Conservation (phyloP, 2,797 vertebrate genomes). For the Siniperca scherzeri region DNA sequence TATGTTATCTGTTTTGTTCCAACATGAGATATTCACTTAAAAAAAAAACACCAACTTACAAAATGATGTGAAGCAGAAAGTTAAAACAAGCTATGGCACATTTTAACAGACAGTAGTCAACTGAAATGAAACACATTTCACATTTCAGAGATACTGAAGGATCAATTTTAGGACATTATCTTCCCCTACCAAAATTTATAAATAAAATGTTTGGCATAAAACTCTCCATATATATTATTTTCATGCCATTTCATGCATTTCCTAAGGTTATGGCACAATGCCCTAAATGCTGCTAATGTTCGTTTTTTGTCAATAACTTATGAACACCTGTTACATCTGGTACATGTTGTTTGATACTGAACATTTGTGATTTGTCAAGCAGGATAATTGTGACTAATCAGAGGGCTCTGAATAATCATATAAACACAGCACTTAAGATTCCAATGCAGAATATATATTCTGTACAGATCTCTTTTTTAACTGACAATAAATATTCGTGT, state of each 20-base stretch:
- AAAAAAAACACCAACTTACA: not conserved
- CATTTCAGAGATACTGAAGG: conserved; percentile 29
- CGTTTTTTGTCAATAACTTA: conserved; percentile 26
- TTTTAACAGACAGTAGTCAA: conserved; percentile 39
- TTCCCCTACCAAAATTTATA: conserved; percentile 46
- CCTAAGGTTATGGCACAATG: conserved; percentile 40
- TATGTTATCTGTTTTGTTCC: conserved; percentile 10
- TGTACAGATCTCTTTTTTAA: conserved; percentile 48
- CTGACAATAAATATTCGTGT: conserved; percentile 68
- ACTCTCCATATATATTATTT: conserved; percentile 58
- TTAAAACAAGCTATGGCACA: conserved; percentile 67
- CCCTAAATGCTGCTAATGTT: conserved; percentile 35
- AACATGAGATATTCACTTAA: conserved; percentile 14
- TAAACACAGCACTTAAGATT: conserved; percentile 53
- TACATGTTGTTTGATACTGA: conserved; percentile 16
- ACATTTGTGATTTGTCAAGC: conserved; percentile 61
- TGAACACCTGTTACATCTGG: conserved; percentile 28
- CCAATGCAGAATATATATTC: conserved; percentile 61
- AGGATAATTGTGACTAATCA: conserved; percentile 11
- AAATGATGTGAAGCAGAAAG: conserved; percentile 13
- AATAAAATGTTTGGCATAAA: conserved; percentile 66
- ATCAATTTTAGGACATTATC: conserved; percentile 8
- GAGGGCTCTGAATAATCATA: conserved; percentile 32
- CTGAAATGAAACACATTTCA: conserved; percentile 29
- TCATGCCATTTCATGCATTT: conserved; percentile 71